A percentile compares a stretch with the other conserved stretches of the same genome.
These are phyloP conservation scores for Artemia franciscana DNA, from an alignment of 1,140 invertebrate genomes.

Conservation along the genomic window DNA sequence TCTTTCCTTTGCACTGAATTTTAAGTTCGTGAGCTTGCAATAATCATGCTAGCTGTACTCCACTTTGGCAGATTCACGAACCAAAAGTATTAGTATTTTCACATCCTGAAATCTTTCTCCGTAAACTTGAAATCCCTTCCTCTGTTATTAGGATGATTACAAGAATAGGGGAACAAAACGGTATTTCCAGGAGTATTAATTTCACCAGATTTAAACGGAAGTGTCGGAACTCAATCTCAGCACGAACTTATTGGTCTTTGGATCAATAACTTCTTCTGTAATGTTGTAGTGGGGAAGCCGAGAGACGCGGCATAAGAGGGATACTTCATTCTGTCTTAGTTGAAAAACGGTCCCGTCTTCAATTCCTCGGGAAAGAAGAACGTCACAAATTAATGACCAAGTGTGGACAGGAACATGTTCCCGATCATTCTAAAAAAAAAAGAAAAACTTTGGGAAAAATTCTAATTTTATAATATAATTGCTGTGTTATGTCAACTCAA, in stretches of 20 bases:
- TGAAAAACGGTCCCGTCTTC: conserved; percentile 42
- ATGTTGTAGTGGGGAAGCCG: conserved; percentile 76
- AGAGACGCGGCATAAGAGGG: conserved; percentile 59
- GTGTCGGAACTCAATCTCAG: conserved; percentile 84
- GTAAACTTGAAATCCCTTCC: too few relatives aligned
- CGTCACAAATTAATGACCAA: conserved; percentile 82
- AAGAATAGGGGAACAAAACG: too few relatives aligned
- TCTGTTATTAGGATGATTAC: too few relatives aligned
- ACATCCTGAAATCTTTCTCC: too few relatives aligned
- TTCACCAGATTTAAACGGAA: conserved; percentile 38
- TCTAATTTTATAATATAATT: not conserved
- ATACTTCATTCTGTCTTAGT: conserved; percentile 75
- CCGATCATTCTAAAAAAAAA: conserved; percentile 42
- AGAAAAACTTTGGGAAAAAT: conserved; percentile 6
- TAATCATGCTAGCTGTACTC: too few relatives aligned
- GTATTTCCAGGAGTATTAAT: not conserved
- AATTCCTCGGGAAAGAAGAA: conserved; percentile 55
- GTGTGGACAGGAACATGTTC: conserved; percentile 49
- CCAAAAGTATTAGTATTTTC: too few relatives aligned
- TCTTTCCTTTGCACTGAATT: too few relatives aligned
- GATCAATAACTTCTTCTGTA: conserved; percentile 82
- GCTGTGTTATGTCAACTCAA: too few relatives aligned
- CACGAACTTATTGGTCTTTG: conserved; percentile 85
- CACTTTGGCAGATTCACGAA: too few relatives aligned
- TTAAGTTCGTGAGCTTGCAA: too few relatives aligned